Percentiles rank a stretch among this genome's conserved stretches.
Evolutionary conservation across 1,140 invertebrate species (phyloP).

Genomic region (Caenorhabditis latens): DNA sequence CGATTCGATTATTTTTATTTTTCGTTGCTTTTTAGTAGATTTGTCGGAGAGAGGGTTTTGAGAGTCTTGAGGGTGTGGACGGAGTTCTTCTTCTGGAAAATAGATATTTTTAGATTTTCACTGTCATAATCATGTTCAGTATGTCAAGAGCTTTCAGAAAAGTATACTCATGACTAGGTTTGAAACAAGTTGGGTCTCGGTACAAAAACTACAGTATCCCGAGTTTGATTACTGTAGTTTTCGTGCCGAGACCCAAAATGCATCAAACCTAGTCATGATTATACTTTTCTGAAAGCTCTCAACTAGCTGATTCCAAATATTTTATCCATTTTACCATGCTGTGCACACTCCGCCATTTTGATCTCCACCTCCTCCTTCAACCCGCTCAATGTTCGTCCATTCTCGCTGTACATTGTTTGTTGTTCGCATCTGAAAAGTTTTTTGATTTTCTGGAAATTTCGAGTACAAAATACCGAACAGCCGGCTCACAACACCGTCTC

Average conservation of each 20-base stretch:
- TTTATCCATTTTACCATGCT: background rate
- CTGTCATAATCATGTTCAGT: no score
- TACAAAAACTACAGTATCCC: no score
- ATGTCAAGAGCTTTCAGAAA: no score
- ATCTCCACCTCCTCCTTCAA: slow-evolving; percentile 25
- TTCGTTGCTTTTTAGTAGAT: background rate
- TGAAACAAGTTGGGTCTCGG: no score
- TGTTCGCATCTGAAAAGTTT: slow-evolving; percentile 11
- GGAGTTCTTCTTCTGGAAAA: slow-evolving; percentile 18
- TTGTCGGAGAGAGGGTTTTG: background rate
- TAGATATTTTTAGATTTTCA: background rate
- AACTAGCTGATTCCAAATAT: background rate
- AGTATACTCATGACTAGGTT: no score
- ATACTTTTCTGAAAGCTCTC: no score
- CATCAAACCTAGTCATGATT: no score
- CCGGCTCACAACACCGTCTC: slow-evolving; percentile 41
- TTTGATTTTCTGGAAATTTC: background rate
- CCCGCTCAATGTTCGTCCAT: background rate
- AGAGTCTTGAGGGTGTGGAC: background rate
- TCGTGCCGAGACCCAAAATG: no score
- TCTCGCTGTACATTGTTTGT: slow-evolving; percentile 35
- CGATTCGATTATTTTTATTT: slow-evolving; percentile 11
- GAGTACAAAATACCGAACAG: background rate
- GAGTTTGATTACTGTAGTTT: no score
- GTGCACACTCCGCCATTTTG: slow-evolving; percentile 44